Conservation (phyloP, 2,797 vertebrate genomes). For the Takifugu rubripes region DNA sequence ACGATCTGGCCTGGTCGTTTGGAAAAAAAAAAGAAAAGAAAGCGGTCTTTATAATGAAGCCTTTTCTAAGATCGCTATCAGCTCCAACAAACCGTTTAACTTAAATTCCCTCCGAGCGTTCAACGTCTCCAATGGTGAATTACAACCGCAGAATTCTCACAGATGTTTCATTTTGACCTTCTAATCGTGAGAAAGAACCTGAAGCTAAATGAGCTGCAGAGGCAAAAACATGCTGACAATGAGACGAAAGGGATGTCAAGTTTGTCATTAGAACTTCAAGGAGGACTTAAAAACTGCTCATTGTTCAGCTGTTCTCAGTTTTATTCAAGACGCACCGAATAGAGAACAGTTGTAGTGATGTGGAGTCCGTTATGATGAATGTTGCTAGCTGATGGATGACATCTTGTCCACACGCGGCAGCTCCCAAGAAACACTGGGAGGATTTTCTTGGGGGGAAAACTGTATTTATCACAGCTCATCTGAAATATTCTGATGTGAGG, state of each 20-base stretch:
- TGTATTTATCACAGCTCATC: no score
- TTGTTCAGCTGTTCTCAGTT: background rate
- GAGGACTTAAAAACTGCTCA: background rate
- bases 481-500: no score
- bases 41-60: constrained; percentile 11
- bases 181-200: constrained; percentile 1
- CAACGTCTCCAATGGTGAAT: constrained; percentile 2
- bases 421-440: background rate
- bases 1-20: constrained; percentile 11
- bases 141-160: background rate
- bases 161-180: background rate
- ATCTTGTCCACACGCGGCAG: constrained; percentile 9
- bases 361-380: constrained; percentile 4
- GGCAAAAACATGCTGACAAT: constrained; percentile 1
- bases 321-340: background rate
- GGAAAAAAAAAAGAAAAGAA: constrained; percentile 11
- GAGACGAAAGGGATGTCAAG: background rate
- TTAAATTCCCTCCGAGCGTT: background rate
- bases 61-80: constrained; percentile 19
- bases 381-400: background rate
- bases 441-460: background rate
- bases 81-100: constrained; percentile 11
- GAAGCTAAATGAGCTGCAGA: background rate
- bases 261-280: background rate
- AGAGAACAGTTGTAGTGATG: background rate